Conservation (phyloP, 2,888 invertebrate species). For the Agrotis segetum region DNA sequence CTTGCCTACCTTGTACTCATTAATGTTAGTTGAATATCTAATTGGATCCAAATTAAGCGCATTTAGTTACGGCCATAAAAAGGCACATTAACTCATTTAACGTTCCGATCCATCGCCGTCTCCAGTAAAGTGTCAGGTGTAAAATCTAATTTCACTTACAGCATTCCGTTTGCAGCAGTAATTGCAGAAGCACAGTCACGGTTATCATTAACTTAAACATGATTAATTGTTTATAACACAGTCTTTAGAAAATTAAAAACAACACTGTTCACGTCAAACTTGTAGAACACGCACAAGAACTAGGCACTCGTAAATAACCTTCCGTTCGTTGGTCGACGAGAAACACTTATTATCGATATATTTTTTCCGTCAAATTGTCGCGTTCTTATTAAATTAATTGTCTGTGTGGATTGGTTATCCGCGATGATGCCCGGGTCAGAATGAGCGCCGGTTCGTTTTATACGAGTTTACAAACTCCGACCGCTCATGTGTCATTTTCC, state of each 20-base stretch:
- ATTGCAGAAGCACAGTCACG: constrained; percentile 64
- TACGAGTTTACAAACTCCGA: constrained; percentile 50
- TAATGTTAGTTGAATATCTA: constrained; percentile 35
- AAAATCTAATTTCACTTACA: constrained; percentile 69
- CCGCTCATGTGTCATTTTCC: constrained; percentile 59
- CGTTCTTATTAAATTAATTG: constrained; percentile 36
- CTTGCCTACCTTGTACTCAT: constrained; percentile 22
- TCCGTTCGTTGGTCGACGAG: constrained; percentile 11
- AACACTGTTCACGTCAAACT: constrained; percentile 37
- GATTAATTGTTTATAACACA: constrained; percentile 58
- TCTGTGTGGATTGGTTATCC: constrained; percentile 49
- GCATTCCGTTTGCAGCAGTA: constrained; percentile 63
- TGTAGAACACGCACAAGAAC: constrained; percentile 18
- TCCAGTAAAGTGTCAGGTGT: constrained; percentile 48
- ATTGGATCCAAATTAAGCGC: constrained; percentile 48
- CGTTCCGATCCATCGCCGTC: constrained; percentile 53
- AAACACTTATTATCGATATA: constrained; percentile 20
- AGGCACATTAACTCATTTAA: constrained; percentile 39
- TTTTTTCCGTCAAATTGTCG: constrained; percentile 25
- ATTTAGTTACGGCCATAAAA: constrained; percentile 49
- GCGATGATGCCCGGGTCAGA: constrained; percentile 48
- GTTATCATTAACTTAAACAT: constrained; percentile 65
- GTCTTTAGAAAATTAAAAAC: constrained; percentile 32
- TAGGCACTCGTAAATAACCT: constrained; percentile 20
- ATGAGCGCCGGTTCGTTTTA: constrained; percentile 57